phyloP scores from a whole-genome alignment of 2,113 vertebrate genomes.

The Phodopus roborovskii region DNA sequence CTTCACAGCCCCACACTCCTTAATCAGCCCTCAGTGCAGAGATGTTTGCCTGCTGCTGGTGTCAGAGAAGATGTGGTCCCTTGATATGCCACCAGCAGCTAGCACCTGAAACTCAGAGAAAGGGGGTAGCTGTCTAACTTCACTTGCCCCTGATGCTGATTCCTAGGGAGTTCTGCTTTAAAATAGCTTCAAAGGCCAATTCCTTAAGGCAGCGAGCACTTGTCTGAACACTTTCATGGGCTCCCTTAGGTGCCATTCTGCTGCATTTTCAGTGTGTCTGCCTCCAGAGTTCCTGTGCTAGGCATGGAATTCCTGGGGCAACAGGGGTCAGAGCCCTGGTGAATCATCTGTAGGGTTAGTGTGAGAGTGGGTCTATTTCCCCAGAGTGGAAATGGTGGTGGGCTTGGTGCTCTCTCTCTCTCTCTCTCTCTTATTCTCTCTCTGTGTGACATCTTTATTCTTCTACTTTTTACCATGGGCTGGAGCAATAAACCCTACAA shows the following conservation, averaged over 20 bases:
- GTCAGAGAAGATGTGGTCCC: not conserved
- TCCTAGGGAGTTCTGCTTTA: not conserved
- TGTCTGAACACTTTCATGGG: not conserved
- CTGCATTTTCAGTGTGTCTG: not conserved
- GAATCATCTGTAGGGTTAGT: not conserved
- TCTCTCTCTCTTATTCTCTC: not conserved
- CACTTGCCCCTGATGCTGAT: not conserved
- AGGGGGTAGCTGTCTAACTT: not conserved
- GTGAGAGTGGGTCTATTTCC: not conserved
- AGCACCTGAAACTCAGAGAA: not conserved
- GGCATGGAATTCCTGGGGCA: not conserved
- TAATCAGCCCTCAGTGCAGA: fast-evolving
- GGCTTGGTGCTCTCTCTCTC: too few species aligned
- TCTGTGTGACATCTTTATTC: not conserved
- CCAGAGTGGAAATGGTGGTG: too few species aligned
- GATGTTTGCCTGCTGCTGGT: not conserved
- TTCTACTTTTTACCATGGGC: not conserved
- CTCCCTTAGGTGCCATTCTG: not conserved
- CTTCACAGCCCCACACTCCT: fast-evolving
- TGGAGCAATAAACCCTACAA: not conserved
- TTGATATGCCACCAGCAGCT: not conserved
- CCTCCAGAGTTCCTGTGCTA: not conserved
- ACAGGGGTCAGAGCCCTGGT: not conserved
- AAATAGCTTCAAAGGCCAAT: not conserved
- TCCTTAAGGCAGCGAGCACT: not conserved